Evolutionary conservation across 2,888 invertebrate genomes (phyloP).

Genomic region (Alloplasta piceator): DNA sequence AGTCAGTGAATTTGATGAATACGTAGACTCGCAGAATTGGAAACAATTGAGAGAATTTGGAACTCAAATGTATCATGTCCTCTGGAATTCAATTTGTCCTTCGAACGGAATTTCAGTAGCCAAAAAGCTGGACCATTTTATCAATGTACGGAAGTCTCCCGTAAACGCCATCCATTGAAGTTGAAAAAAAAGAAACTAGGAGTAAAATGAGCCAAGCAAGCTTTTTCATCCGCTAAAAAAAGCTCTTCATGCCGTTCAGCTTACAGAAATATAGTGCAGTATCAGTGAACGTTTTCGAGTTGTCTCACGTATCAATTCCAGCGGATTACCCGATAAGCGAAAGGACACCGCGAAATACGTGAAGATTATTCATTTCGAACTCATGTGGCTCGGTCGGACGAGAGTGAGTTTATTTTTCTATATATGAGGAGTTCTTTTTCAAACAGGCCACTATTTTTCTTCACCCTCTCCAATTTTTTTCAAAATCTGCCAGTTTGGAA

Average conservation of each 20-base stretch:
- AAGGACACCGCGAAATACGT: constrained; percentile 65
- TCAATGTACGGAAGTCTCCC: neutral
- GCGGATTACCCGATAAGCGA: constrained; percentile 68
- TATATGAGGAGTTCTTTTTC: too few relatives aligned
- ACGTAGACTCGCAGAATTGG: neutral
- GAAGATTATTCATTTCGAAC: constrained; percentile 66
- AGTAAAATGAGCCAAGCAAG: constrained; percentile 19
- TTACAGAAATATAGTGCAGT: constrained; percentile 15
- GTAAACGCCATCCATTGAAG: too few relatives aligned
- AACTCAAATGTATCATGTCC: neutral
- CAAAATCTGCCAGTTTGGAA: too few relatives aligned
- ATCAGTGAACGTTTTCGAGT: constrained; percentile 31
- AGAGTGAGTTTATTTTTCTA: constrained; percentile 60
- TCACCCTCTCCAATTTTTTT: too few relatives aligned
- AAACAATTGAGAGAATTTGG: constrained; percentile 9
- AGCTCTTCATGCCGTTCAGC: constrained; percentile 10
- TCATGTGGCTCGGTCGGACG: constrained; percentile 17
- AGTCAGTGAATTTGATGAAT: neutral
- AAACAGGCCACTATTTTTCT: too few relatives aligned
- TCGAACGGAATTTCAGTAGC: neutral
- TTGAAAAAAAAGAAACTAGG: constrained; percentile 47
- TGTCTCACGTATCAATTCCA: constrained; percentile 53
- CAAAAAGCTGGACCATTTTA: neutral
- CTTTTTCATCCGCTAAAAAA: constrained; percentile 35
- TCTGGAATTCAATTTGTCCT: neutral